phyloP scores from a whole-genome alignment of 2,797 vertebrate species.

The Pyrocephalus nanus region DNA sequence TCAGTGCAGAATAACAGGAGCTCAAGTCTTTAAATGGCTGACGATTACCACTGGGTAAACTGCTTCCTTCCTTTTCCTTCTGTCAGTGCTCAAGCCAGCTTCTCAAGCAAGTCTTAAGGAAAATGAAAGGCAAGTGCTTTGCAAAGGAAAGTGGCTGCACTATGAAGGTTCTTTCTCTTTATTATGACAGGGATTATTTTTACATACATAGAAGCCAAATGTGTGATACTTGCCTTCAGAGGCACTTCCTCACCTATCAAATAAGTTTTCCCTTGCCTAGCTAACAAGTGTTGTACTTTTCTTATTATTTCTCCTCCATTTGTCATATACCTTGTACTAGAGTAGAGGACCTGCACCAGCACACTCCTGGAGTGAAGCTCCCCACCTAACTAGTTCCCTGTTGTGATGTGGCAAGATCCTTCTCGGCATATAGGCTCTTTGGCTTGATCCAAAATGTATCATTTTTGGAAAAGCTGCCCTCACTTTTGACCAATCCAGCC shows the following conservation, averaged over 20 bases:
- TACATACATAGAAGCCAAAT: not conserved
- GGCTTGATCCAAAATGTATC: not conserved
- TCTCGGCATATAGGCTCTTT: not conserved
- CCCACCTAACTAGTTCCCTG: not conserved
- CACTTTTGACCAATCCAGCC: not conserved
- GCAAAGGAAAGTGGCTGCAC: not conserved
- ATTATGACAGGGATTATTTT: not conserved
- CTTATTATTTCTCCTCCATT: not conserved
- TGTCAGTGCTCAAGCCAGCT: not conserved
- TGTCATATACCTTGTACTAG: not conserved
- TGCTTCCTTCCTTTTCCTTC: not conserved
- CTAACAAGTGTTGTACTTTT: not conserved
- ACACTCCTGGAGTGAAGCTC: not conserved
- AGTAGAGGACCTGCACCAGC: not conserved
- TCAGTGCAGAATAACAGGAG: not conserved
- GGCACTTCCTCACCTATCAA: not conserved
- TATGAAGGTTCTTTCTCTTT: not conserved
- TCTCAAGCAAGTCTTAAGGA: not conserved
- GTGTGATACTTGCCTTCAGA: not conserved
- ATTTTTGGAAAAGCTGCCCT: not conserved
- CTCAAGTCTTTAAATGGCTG: not conserved
- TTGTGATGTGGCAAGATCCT: not conserved
- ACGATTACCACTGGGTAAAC: not conserved
- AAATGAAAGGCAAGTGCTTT: not conserved
- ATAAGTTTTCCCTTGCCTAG: not conserved